A percentile compares a stretch with the other conserved stretches of the same genome.
phyloP scores from a whole-genome alignment of 2,113 vertebrate species.

The Salvelinus namaycush region DNA sequence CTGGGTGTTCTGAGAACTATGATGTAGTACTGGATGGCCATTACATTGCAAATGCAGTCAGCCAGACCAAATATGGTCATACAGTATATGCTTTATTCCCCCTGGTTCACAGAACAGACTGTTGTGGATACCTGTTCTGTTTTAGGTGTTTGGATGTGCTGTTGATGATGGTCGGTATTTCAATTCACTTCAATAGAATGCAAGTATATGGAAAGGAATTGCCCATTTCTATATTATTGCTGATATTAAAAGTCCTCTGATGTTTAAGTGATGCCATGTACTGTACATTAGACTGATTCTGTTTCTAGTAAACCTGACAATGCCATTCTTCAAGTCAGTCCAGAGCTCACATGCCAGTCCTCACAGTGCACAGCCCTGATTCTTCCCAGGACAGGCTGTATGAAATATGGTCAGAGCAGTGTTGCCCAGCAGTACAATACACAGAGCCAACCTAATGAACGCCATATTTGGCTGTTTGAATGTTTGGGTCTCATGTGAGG shows the following conservation, averaged over 20 bases:
- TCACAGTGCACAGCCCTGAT: neutral
- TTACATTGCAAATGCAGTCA: constrained; percentile 27
- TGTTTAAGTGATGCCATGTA: neutral
- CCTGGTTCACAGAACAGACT: constrained; percentile 45
- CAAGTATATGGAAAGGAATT: neutral
- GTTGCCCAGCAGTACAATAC: constrained; percentile 23
- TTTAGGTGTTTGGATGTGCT: constrained; percentile 40
- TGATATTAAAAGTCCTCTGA: neutral
- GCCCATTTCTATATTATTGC: neutral
- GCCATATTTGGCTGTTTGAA: constrained; percentile 71
- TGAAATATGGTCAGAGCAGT: neutral
- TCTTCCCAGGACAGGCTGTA: neutral
- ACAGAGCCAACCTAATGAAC: constrained; percentile 46
- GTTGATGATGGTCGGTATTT: too few species aligned
- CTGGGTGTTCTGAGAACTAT: constrained; percentile 39
- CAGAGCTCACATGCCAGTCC: neutral
- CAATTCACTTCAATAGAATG: neutral
- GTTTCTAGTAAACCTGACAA: too few species aligned
- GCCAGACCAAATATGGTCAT: constrained; percentile 74
- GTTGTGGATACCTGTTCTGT: constrained; percentile 44
- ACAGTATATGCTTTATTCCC: constrained; percentile 46
- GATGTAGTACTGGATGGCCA: constrained; percentile 42
- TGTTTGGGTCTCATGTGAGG: constrained; percentile 59
- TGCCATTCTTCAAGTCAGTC: too few species aligned
- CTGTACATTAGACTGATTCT: too few species aligned